Percentiles rank a stretch among this genome's conserved stretches.
Evolutionary conservation across 2,888 invertebrate species (phyloP).

Genomic region (Perizoma flavofasciatum): DNA sequence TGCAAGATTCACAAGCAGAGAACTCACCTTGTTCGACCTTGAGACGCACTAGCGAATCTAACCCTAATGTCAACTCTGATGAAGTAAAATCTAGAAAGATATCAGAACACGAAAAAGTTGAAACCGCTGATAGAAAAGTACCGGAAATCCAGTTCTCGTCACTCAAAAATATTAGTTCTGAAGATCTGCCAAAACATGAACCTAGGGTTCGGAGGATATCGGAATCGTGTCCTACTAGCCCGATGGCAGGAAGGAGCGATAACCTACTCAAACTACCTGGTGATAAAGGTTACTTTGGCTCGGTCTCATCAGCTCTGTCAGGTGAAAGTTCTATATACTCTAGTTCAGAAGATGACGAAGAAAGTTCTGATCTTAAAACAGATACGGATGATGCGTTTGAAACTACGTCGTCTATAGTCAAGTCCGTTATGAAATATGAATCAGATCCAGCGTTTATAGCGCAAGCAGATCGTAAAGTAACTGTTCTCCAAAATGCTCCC

Average conservation of each 20-base stretch:
- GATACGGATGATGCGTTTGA: constrained; percentile 75
- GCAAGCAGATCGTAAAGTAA: constrained; percentile 68
- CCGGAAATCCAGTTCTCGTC: constrained; percentile 71
- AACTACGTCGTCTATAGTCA: constrained; percentile 84
- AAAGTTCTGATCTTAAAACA: constrained; percentile 75
- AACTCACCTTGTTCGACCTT: constrained; percentile 69
- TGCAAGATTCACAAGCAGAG: constrained; percentile 70
- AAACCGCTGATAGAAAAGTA: constrained; percentile 41
- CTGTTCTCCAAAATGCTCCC: constrained; percentile 46
- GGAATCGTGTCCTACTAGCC: constrained; percentile 76
- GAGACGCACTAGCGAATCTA: constrained; percentile 72
- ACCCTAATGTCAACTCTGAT: constrained; percentile 63
- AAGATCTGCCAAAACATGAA: constrained; percentile 38
- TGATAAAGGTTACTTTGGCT: constrained; percentile 67
- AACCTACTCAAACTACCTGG: constrained; percentile 69
- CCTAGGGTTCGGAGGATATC: constrained; percentile 61
- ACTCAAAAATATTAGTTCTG: constrained; percentile 64
- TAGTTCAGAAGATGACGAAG: constrained; percentile 74
- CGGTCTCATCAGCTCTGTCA: constrained; percentile 72
- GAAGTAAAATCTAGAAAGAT: constrained; percentile 49
- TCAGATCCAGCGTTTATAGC: constrained; percentile 58
- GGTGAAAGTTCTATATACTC: constrained; percentile 75
- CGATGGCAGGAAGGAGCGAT: constrained; percentile 62
- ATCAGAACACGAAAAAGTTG: constrained; percentile 35
- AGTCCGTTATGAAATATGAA: constrained; percentile 75